These are phyloP conservation scores for Ceyx erithaca DNA, from an alignment of 2,797 vertebrate genomes.

Conservation along the genomic window DNA sequence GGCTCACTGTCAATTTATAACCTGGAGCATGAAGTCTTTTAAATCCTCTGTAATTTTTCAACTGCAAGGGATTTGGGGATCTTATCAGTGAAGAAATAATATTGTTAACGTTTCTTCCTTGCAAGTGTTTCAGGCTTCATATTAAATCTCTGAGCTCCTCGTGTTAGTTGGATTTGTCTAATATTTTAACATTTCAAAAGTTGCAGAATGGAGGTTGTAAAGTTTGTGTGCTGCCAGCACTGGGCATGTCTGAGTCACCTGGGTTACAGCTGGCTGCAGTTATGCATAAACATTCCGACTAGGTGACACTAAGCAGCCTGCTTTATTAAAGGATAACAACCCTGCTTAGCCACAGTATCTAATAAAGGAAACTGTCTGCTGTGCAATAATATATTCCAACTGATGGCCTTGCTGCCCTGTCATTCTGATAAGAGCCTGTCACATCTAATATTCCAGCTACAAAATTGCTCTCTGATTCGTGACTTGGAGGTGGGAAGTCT, in stretches of 20 bases:
- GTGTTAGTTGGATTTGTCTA: background rate
- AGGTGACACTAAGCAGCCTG: background rate
- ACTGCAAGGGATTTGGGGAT: slow-evolving; percentile 49
- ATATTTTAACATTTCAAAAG: background rate
- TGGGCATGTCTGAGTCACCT: rapidly evolving
- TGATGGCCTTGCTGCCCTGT: background rate
- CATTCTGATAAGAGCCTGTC: background rate
- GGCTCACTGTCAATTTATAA: slow-evolving; percentile 58
- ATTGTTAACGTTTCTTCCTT: slow-evolving; percentile 13
- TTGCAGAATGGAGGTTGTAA: background rate
- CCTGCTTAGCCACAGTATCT: background rate
- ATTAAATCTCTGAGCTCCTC: background rate
- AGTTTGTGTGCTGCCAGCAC: background rate
- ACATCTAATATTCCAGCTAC: background rate
- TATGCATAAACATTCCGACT: background rate
- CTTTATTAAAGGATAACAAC: background rate
- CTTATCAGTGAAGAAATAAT: slow-evolving; percentile 58
- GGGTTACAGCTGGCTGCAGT: background rate
- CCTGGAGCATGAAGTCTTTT: slow-evolving; percentile 26
- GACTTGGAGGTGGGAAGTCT: background rate
- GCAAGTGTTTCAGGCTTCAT: background rate
- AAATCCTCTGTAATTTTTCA: slow-evolving; percentile 67
- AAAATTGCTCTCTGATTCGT: background rate
- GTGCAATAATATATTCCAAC: background rate
- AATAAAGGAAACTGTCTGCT: background rate